phyloP scores from a whole-genome alignment of 2,797 vertebrate species.

The Melopsittacus undulatus region DNA sequence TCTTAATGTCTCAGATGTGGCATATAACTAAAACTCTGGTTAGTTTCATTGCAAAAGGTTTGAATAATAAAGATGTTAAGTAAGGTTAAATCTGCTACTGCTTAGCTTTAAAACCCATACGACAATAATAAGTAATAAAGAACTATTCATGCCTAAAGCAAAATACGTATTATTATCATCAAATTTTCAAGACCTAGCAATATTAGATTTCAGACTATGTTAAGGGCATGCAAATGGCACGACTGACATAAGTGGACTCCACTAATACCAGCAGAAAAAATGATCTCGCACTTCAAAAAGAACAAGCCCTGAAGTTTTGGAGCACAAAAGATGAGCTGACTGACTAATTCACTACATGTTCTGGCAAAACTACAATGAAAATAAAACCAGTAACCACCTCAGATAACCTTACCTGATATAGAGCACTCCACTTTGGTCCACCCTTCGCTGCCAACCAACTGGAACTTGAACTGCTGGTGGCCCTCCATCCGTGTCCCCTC shows the following conservation, averaged over 20 bases:
- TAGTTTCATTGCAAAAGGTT: background rate
- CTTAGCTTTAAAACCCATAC: background rate
- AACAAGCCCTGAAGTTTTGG: fast-evolving
- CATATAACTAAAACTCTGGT: background rate
- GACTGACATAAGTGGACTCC: background rate
- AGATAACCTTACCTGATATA: constrained; percentile 88
- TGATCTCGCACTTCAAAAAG: fast-evolving
- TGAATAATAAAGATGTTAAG: background rate
- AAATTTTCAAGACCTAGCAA: background rate
- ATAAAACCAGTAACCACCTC: background rate
- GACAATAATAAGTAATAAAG: background rate
- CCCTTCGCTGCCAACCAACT: constrained; percentile 95
- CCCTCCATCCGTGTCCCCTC: constrained; percentile 87
- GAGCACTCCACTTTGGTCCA: constrained; percentile 86
- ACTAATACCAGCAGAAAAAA: background rate
- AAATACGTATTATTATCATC: background rate
- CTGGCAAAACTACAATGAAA: background rate
- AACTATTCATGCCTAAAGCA: background rate
- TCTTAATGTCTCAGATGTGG: background rate
- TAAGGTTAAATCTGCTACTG: background rate
- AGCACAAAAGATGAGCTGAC: fast-evolving
- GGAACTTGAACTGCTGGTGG: constrained; percentile 91
- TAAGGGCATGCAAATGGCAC: background rate
- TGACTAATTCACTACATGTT: fast-evolving
- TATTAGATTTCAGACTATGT: background rate